These are phyloP conservation scores for Amazona finschi DNA, from an alignment of 2,797 vertebrate genomes.

Conservation along the genomic window DNA sequence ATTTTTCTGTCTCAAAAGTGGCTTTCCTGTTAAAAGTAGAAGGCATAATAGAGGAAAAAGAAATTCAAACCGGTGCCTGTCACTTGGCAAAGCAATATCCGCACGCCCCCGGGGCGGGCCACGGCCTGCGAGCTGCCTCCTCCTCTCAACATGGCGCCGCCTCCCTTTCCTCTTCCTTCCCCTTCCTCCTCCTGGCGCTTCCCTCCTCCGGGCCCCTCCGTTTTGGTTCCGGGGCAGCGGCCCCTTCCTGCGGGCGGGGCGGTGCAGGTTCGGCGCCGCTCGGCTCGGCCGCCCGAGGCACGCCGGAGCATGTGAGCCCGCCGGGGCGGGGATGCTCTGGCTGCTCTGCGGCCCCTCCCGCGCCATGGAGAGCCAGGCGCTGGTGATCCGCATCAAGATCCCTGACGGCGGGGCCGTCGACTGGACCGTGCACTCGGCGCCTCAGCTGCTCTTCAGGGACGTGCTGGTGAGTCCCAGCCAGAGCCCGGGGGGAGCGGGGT, in stretches of 20 bases:
- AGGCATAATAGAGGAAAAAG: accelerated
- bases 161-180: background rate
- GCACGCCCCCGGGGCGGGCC: too few species aligned
- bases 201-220: background rate
- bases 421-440: slow-evolving; percentile 89
- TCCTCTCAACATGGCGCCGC: background rate
- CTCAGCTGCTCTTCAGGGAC: slow-evolving; percentile 92
- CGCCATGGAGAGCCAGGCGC: slow-evolving; percentile 88
- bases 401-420: slow-evolving; percentile 92
- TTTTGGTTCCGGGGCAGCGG: slow-evolving; percentile 44
- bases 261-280: background rate
- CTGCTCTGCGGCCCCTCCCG: slow-evolving; percentile 78
- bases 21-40: accelerated
- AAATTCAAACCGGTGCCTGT: accelerated
- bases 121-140: accelerated
- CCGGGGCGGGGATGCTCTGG: slow-evolving; percentile 79
- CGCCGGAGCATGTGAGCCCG: slow-evolving; percentile 69
- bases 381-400: slow-evolving; percentile 94
- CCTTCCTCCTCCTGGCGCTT: background rate
- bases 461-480: slow-evolving; percentile 83
- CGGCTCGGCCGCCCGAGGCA: background rate
- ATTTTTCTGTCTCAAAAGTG: accelerated
- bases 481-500: background rate
- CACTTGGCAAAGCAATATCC: accelerated
- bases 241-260: slow-evolving; percentile 32